A percentile compares a stretch with the other conserved stretches of the same genome.
These are phyloP conservation scores for Temnothorax rugatulus DNA, from an alignment of 2,888 invertebrate species.

Conservation along the genomic window DNA sequence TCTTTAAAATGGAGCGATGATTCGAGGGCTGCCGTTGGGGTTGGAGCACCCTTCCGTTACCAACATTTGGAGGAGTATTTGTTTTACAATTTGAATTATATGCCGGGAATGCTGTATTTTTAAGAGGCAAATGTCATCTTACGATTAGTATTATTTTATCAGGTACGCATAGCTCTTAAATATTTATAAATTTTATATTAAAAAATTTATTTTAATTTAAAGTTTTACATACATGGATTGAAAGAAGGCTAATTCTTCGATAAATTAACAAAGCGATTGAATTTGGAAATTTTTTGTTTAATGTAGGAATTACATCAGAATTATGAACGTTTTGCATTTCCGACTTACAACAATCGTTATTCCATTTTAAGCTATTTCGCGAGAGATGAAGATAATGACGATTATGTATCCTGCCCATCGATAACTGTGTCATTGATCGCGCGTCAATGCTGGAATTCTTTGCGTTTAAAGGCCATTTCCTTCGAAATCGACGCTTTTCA, in stretches of 20 bases:
- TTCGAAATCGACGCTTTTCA: constrained; percentile 77
- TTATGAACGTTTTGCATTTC: background rate
- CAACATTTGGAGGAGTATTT: background rate
- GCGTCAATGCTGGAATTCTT: constrained; percentile 80
- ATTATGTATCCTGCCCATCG: constrained; percentile 41
- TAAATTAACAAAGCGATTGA: background rate
- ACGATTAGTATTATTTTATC: background rate
- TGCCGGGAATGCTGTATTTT: background rate
- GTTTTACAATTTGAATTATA: background rate
- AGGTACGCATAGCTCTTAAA: background rate
- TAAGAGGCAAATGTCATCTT: background rate
- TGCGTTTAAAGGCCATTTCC: constrained; percentile 81
- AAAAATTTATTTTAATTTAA: background rate
- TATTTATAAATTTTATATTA: background rate
- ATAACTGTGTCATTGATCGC: constrained; percentile 56
- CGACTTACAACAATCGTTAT: background rate
- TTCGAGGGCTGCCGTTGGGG: background rate
- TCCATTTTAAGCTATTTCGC: constrained; percentile 26
- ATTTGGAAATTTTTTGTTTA: background rate
- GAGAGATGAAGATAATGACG: constrained; percentile 35
- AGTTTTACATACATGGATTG: background rate
- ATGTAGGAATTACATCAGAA: background rate
- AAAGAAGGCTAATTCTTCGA: background rate
- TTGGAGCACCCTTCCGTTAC: constrained; percentile 23
- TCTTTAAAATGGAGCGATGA: constrained; percentile 64